phyloP scores from a whole-genome alignment of 2,113 vertebrate genomes.

The Siniperca chuatsi region DNA sequence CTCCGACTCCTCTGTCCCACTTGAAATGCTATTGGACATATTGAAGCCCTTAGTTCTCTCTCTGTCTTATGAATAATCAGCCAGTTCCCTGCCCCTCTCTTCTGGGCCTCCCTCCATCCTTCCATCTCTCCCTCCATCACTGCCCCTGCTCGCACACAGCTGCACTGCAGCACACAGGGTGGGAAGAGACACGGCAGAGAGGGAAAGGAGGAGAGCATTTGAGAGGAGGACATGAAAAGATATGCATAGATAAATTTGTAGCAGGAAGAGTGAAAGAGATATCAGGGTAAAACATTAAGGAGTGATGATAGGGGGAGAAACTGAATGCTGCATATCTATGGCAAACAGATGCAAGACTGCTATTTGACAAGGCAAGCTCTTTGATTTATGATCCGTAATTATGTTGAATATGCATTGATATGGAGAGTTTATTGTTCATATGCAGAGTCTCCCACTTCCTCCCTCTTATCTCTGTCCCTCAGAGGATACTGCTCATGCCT shows the following conservation, averaged over 20 bases:
- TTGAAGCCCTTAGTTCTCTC: constrained; percentile 75
- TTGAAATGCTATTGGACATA: constrained; percentile 75
- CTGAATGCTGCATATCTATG: constrained; percentile 15
- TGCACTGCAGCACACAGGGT: constrained; percentile 55
- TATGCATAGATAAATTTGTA: constrained; percentile 14
- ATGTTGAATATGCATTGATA: constrained; percentile 46
- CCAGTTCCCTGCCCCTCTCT: constrained; percentile 66
- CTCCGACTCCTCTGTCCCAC: constrained; percentile 59
- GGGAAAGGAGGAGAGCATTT: constrained; percentile 3
- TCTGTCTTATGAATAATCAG: constrained; percentile 70
- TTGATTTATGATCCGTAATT: constrained; percentile 54
- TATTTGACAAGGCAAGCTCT: constrained; percentile 37
- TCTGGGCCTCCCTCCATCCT: constrained; percentile 75
- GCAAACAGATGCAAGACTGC: constrained; percentile 21
- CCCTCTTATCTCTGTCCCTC: constrained; percentile 39
- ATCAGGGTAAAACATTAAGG: constrained; percentile 5
- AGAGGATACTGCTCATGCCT: constrained; percentile 71
- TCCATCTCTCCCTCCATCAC: constrained; percentile 41
- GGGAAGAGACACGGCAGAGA: constrained; percentile 22
- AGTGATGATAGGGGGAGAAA: constrained; percentile 43
- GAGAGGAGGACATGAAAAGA: not conserved
- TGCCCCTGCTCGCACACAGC: constrained; percentile 57
- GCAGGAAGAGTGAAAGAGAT: constrained; percentile 26
- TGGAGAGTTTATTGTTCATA: constrained; percentile 43
- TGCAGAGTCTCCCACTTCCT: constrained; percentile 42